Evolutionary conservation across 2,797 vertebrate species (phyloP).

Genomic region (Sphenodon punctatus): DNA sequence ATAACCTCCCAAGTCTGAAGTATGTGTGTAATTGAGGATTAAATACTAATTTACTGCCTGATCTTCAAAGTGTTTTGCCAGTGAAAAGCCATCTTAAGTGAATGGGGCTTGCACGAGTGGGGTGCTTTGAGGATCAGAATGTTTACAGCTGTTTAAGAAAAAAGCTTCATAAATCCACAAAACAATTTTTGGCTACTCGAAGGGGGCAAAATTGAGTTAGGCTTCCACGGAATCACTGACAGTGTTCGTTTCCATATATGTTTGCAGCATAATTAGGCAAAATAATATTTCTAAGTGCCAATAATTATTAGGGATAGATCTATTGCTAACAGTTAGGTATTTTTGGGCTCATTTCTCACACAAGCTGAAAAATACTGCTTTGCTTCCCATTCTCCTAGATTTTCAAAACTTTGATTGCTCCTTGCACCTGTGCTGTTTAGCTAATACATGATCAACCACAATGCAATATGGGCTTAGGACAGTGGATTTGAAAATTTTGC

Average conservation of each 20-base stretch:
- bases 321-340: neutral
- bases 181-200: neutral
- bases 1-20: constrained; percentile 40
- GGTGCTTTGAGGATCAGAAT: no score
- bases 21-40: constrained; percentile 42
- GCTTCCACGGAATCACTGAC: neutral
- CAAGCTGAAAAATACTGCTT: neutral
- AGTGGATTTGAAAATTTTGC: no score
- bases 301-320: fast-evolving
- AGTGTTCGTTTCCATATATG: fast-evolving
- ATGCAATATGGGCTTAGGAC: no score
- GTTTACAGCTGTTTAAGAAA: constrained; percentile 18
- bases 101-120: no score
- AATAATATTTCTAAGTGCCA: neutral
- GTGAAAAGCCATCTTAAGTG: no score
- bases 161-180: neutral
- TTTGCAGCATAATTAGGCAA: neutral
- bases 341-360: neutral
- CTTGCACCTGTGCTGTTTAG: neutral
- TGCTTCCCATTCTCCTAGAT: neutral
- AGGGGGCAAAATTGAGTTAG: neutral
- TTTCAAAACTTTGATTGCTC: neutral
- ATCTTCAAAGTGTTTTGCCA: no score
- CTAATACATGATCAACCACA: neutral
- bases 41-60: constrained; percentile 25